Evolutionary conservation across 1,140 invertebrate species (phyloP).

Genomic region (Copidosoma floridanum): DNA sequence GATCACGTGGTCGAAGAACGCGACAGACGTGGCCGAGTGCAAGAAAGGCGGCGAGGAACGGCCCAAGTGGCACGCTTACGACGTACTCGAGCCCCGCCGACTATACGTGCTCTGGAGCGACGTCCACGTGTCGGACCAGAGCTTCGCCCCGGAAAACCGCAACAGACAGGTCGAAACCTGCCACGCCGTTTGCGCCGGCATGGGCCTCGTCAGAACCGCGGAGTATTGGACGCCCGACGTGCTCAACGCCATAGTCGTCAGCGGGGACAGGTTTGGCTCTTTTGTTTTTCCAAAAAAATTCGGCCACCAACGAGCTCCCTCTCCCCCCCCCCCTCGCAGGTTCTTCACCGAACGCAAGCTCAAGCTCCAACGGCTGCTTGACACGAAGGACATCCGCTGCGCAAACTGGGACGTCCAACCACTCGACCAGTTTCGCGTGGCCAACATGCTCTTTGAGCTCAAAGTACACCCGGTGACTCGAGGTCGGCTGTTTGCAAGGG

Average conservation of each 20-base stretch:
- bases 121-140: constrained; percentile 37
- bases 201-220: constrained; percentile 44
- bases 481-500: constrained; percentile 34
- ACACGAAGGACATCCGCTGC: constrained; percentile 6
- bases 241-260: constrained; percentile 42
- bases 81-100: constrained; percentile 35
- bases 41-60: neutral
- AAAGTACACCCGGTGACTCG: constrained; percentile 30
- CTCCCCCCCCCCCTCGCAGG: neutral
- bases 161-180: constrained; percentile 40
- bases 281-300: no score
- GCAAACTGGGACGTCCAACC: constrained; percentile 27
- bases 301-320: neutral
- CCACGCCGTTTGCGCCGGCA: constrained; percentile 45
- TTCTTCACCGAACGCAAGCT: constrained; percentile 39
- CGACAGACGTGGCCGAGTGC: neutral
- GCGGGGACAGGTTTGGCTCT: constrained; percentile 33
- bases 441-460: constrained; percentile 37
- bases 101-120: constrained; percentile 43
- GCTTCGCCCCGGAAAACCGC: constrained; percentile 40
- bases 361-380: constrained; percentile 25
- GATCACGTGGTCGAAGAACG: constrained; percentile 33
- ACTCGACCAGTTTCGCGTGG: constrained; percentile 36
- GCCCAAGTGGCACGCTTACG: constrained; percentile 40
- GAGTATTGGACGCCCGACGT: constrained; percentile 45